Percentiles rank a stretch among this genome's conserved stretches.
phyloP scores from a whole-genome alignment of 2,797 vertebrate genomes.

The Melanotaenia trifasciata region DNA sequence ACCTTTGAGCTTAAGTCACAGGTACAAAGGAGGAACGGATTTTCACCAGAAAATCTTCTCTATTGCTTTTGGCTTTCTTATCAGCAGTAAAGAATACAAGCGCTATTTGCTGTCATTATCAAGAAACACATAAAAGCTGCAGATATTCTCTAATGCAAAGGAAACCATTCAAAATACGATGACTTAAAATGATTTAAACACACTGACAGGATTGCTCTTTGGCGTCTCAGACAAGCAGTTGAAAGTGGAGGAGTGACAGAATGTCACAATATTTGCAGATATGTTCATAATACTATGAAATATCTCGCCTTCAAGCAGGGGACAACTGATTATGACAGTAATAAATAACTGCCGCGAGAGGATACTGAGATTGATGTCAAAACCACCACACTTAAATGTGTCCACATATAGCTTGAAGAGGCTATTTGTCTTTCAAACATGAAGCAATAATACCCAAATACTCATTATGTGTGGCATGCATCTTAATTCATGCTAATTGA shows the following conservation, averaged over 20 bases:
- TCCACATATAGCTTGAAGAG: slow-evolving; percentile 53
- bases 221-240: slow-evolving; percentile 51
- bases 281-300: slow-evolving; percentile 45
- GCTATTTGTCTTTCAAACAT: slow-evolving; percentile 71
- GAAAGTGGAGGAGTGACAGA: slow-evolving; percentile 43
- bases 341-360: slow-evolving; percentile 45
- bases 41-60: slow-evolving; percentile 59
- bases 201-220: slow-evolving; percentile 57
- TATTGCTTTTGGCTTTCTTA: slow-evolving; percentile 53
- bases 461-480: slow-evolving; percentile 66
- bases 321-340: slow-evolving; percentile 51
- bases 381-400: slow-evolving; percentile 53
- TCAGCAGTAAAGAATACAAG: slow-evolving; percentile 56
- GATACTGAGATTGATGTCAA: slow-evolving; percentile 51
- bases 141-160: slow-evolving; percentile 67
- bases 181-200: slow-evolving; percentile 62
- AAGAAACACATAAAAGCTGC: slow-evolving; percentile 66
- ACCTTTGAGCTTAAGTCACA: slow-evolving; percentile 73
- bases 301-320: slow-evolving; percentile 47
- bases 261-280: slow-evolving; percentile 64
- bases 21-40: slow-evolving; percentile 69
- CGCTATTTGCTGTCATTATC: slow-evolving; percentile 74
- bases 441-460: slow-evolving; percentile 62
- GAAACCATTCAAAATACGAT: slow-evolving; percentile 60
- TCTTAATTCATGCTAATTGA: slow-evolving; percentile 77